Percentiles rank a stretch among this genome's conserved stretches.
These are phyloP conservation scores for Drosophila athabasca DNA, from an alignment of 1,140 invertebrate genomes.

Conservation along the genomic window DNA sequence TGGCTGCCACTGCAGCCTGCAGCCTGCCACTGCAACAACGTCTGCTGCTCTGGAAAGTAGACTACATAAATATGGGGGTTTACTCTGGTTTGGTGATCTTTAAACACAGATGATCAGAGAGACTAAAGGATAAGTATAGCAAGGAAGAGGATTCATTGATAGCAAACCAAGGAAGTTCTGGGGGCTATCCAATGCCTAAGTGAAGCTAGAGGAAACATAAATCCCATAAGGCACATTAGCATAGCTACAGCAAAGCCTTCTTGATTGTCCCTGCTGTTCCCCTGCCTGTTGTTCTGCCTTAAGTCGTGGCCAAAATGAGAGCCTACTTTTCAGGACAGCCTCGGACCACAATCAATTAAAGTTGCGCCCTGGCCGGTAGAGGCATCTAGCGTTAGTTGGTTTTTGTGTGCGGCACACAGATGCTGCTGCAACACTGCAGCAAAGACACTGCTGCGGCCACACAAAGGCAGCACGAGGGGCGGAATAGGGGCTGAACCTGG, in stretches of 20 bases:
- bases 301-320: constrained; percentile 4
- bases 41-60: constrained; percentile 32
- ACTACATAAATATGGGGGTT: constrained; percentile 31
- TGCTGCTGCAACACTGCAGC: constrained; percentile 34
- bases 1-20: constrained; percentile 23
- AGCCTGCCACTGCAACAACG: constrained; percentile 29
- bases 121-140: too few relatives aligned
- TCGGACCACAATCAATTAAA: constrained; percentile 47
- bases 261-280: too few relatives aligned
- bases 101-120: too few relatives aligned
- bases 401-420: constrained; percentile 32
- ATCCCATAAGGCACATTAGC: too few relatives aligned
- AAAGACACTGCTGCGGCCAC: constrained; percentile 13
- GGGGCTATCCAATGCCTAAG: too few relatives aligned
- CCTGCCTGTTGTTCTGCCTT: not conserved
- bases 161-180: too few relatives aligned
- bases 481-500: too few relatives aligned
- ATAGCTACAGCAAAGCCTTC: too few relatives aligned
- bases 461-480: constrained; percentile 9
- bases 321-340: constrained; percentile 7
- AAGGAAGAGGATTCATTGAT: too few relatives aligned
- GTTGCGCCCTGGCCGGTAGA: constrained; percentile 32
- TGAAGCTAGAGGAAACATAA: too few relatives aligned
- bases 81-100: not conserved
- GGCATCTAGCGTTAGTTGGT: constrained; percentile 27